Evolutionary conservation across 1,140 invertebrate species (phyloP), one percentile per base, ranked within the genome.

Genomic region (Archegozetes longisetosus): DNA sequence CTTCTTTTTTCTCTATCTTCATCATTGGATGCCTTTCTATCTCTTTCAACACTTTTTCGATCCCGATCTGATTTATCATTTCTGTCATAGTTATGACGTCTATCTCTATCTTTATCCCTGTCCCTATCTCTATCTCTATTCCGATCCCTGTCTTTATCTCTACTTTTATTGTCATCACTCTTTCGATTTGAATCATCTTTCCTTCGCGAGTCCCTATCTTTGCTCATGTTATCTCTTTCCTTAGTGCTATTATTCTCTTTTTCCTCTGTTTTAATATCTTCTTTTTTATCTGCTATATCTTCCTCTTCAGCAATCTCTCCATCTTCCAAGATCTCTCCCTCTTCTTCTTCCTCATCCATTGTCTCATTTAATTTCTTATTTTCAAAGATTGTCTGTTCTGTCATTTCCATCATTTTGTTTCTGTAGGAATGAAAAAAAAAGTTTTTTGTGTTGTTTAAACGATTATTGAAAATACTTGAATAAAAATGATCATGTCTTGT

Each of bases 301-400:
- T 60, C 58, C n/a, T 60, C 58, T 20, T 60, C 58, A 25, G 52
- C 52, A 53, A 60, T 54, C 29, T 60, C 58, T n/a, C 58, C 58
- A 27, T 60, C 58, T 27, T 60, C 58, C 14, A 60, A 28, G 23
- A 60, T 60, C 47, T 60, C 58, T 14, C 58, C 58, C 40, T 60
- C 58, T 54, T 60, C 58, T 6, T 17, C 14, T 12, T 60, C 58
- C 20, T 59, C 48, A 2, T 20, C 29, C n/a, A n/a, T n/a, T n/a
- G n/a, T n/a, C n/a, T n/a, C n/a, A n/a, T n/a, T n/a, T n/a, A n/a
- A n/a, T n/a, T n/a, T n/a, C n/a, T n/a, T n/a, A n/a, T n/a, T n/a
- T n/a, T n/a, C n/a, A n/a, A n/a, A n/a, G n/a, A n/a, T n/a, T n/a
- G n/a, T n/a, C n/a, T n/a, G n/a, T n/a, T n/a, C n/a, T n/a, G n/a